Conservation (phyloP, 2,113 vertebrate genomes). For the Tyto alba region DNA sequence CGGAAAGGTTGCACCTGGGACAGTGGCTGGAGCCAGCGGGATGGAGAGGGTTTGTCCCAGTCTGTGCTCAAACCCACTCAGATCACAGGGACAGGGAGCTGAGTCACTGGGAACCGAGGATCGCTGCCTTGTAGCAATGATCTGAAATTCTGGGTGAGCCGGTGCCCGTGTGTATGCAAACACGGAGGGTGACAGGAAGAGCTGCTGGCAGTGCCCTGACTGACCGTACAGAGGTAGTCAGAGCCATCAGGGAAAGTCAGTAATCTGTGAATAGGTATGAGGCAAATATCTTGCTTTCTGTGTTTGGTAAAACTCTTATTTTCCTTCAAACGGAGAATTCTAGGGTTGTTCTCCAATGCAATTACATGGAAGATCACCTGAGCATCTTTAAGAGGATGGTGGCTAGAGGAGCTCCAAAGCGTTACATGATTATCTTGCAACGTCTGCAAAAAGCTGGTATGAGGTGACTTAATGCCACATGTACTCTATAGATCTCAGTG, state of each 20-base stretch:
- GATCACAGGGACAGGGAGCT: background rate
- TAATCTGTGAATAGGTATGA: background rate
- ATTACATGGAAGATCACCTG: background rate
- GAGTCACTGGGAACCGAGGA: background rate
- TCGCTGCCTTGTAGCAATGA: rapidly evolving
- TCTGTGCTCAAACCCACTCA: rapidly evolving
- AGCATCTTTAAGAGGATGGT: background rate
- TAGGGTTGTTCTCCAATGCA: background rate
- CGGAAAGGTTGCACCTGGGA: background rate
- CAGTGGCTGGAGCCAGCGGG: background rate
- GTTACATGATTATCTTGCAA: background rate
- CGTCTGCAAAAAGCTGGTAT: background rate
- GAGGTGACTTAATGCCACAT: background rate
- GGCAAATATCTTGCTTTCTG: background rate
- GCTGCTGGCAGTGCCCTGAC: background rate
- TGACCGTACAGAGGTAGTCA: background rate
- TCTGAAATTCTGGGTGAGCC: background rate
- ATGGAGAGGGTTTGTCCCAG: background rate
- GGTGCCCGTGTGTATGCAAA: background rate
- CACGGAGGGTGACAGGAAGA: background rate
- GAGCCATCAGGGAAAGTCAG: background rate
- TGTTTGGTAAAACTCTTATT: background rate
- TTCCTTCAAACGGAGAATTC: background rate
- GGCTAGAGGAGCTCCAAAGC: background rate
- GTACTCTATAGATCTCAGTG: background rate